Evolutionary conservation across 2,888 invertebrate genomes (phyloP).

Genomic region (Orthosia cruda): DNA sequence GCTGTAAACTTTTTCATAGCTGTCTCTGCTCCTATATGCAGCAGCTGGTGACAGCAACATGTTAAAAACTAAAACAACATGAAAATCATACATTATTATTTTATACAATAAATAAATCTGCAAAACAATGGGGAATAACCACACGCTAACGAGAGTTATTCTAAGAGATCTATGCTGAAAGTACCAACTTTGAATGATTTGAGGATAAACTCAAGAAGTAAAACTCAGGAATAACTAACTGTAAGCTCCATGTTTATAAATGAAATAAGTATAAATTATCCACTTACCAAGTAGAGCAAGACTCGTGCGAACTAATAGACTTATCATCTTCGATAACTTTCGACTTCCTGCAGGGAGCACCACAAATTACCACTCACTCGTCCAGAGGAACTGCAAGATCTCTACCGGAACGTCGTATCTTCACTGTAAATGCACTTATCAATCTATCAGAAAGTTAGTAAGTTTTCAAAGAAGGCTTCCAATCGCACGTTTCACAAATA

Average conservation of each 20-base stretch:
- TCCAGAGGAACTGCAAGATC: constrained; percentile 8
- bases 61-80: constrained; percentile 78
- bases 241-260: constrained; percentile 37
- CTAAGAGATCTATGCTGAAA: background rate
- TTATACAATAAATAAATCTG: background rate
- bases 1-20: constrained; percentile 66
- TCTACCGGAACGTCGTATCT: constrained; percentile 24
- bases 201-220: background rate
- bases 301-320: constrained; percentile 76
- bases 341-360: constrained; percentile 73
- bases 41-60: constrained; percentile 73
- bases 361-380: constrained; percentile 61
- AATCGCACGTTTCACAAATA: constrained; percentile 4
- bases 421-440: constrained; percentile 24
- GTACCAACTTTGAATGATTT: constrained; percentile 6
- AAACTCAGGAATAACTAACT: constrained; percentile 1
- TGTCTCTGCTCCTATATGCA: constrained; percentile 72
- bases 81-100: constrained; percentile 7
- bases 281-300: constrained; percentile 83
- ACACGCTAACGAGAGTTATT: background rate
- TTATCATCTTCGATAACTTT: constrained; percentile 77
- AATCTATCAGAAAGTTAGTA: background rate
- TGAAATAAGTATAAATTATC: constrained; percentile 42
- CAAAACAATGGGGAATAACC: background rate
- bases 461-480: background rate